Evolutionary conservation across 2,797 vertebrate species (phyloP).

Genomic region (Rhynchotus rufescens): DNA sequence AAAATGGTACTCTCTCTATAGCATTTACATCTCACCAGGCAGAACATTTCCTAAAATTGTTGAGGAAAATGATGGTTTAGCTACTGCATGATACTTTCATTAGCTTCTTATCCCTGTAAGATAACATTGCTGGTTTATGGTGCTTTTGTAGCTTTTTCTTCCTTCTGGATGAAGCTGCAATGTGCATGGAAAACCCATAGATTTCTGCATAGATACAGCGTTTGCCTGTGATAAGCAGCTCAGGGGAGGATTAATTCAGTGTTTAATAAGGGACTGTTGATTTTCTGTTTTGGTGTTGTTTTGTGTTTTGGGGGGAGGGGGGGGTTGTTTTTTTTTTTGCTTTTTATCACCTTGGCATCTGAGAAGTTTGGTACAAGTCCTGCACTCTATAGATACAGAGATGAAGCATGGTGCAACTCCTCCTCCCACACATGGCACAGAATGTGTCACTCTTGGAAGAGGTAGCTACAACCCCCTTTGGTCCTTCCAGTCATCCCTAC

Average conservation of each 20-base stretch:
- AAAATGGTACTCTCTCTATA: background rate
- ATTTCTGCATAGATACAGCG: rapidly evolving
- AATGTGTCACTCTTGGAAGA: background rate
- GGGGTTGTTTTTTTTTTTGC: too few species aligned
- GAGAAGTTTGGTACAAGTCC: background rate
- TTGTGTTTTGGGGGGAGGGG: too few species aligned
- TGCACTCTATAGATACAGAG: rapidly evolving
- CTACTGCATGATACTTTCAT: background rate
- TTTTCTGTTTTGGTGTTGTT: too few species aligned
- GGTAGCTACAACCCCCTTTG: rapidly evolving
- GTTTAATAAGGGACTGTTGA: background rate
- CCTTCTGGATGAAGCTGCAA: background rate
- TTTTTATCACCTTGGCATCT: background rate
- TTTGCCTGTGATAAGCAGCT: background rate
- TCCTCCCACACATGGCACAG: background rate
- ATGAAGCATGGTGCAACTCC: rapidly evolving
- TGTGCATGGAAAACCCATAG: background rate
- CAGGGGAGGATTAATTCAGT: background rate
- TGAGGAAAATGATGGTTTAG: background rate
- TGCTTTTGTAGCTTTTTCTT: background rate
- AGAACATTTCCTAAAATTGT: background rate
- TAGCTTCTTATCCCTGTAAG: background rate
- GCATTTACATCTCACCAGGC: background rate
- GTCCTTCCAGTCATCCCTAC: background rate
- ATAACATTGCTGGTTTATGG: background rate